These are phyloP conservation scores for Stichodactyla mertensii DNA, from an alignment of 64 coral and sea anemone genomes.

Conservation along the genomic window DNA sequence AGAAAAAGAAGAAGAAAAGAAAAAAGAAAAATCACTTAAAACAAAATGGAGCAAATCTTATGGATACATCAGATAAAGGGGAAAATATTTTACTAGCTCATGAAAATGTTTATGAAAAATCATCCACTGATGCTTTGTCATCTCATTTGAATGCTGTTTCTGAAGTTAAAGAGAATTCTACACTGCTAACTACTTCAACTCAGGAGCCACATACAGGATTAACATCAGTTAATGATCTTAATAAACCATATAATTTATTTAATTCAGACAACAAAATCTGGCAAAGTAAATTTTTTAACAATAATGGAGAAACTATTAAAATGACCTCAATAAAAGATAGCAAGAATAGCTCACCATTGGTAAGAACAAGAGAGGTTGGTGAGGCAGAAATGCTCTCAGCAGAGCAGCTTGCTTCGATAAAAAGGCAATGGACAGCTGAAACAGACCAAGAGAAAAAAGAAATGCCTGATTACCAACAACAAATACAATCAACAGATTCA, in stretches of 20 bases:
- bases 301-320: neutral
- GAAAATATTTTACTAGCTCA: neutral
- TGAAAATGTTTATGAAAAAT: too few species aligned
- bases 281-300: neutral
- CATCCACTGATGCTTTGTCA: too few species aligned
- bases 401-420: neutral
- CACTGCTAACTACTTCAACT: neutral
- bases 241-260: neutral
- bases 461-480: neutral
- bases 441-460: neutral
- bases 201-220: neutral
- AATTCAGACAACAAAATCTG: neutral
- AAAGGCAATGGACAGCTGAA: neutral
- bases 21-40: conserved; percentile 22
- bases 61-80: neutral
- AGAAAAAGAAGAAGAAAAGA: conserved; percentile 68
- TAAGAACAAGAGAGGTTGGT: neutral
- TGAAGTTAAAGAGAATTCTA: neutral
- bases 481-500: neutral
- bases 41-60: neutral
- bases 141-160: neutral
- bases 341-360: neutral
- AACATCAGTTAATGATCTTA: neutral
- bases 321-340: neutral
- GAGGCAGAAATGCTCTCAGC: neutral